Evolutionary conservation across 1,140 invertebrate species (phyloP).

Genomic region (Patella vulgata): DNA sequence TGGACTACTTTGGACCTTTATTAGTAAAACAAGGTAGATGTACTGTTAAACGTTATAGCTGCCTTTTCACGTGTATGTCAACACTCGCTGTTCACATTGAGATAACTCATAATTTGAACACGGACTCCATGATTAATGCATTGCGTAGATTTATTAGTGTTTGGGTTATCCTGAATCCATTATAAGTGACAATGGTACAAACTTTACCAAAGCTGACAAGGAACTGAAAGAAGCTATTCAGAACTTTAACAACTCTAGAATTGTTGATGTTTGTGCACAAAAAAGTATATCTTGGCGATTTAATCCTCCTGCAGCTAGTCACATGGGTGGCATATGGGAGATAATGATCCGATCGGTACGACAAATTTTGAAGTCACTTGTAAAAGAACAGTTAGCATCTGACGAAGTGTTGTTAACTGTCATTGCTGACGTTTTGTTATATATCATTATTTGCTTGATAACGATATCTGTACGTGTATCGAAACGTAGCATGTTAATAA

Average conservation of each 20-base stretch:
- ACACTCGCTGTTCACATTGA: conserved; percentile 42
- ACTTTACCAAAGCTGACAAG: conserved; percentile 32
- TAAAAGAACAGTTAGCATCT: too few species aligned
- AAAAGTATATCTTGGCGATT: conserved; percentile 58
- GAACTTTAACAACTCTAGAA: conserved; percentile 20
- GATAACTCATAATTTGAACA: conserved; percentile 22
- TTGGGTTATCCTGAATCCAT: conserved; percentile 13
- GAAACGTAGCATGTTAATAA: too few species aligned
- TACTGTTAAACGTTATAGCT: too few species aligned
- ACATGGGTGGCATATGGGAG: conserved; percentile 63
- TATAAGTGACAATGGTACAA: conserved; percentile 21
- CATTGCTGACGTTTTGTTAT: conserved; percentile 5
- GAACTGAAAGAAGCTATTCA: too few species aligned
- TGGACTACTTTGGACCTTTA: too few species aligned
- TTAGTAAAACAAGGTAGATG: too few species aligned
- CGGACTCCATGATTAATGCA: conserved; percentile 28
- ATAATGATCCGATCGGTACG: conserved; percentile 39
- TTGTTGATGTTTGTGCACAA: too few species aligned
- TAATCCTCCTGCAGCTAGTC: conserved; percentile 55
- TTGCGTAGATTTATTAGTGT: conserved; percentile 31
- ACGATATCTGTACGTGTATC: too few species aligned
- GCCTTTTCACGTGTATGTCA: conserved; percentile 41
- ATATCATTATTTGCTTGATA: too few species aligned
- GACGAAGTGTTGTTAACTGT: conserved; percentile 11
- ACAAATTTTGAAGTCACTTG: background rate